Percentiles rank a stretch among this genome's conserved stretches.
phyloP scores from a whole-genome alignment of 2,113 vertebrate genomes.

The Tyrannus savana region DNA sequence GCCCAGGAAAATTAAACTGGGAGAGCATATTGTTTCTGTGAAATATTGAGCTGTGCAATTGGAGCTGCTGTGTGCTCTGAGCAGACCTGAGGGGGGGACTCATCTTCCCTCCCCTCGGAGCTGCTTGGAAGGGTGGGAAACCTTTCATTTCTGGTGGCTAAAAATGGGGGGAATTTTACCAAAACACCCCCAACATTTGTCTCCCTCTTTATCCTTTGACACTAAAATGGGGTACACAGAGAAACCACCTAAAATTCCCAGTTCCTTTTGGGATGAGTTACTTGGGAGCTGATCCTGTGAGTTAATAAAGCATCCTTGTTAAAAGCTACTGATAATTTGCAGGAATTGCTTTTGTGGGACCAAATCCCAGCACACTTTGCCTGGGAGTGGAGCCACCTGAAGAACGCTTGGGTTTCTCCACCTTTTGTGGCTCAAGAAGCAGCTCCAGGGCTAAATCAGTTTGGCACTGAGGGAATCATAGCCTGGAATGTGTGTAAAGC shows the following conservation, averaged over 20 bases:
- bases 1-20: neutral
- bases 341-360: neutral
- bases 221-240: neutral
- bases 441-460: neutral
- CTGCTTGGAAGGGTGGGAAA: neutral
- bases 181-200: accelerated
- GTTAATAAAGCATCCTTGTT: too few species aligned
- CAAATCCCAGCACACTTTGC: neutral
- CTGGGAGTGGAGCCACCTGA: neutral
- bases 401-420: accelerated
- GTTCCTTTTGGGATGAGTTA: neutral
- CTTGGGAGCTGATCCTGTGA: too few species aligned
- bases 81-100: neutral
- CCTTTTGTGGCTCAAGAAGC: neutral
- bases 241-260: neutral
- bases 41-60: neutral
- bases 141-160: neutral
- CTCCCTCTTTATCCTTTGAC: neutral
- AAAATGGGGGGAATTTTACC: neutral
- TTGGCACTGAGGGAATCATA: neutral
- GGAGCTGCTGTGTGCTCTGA: neutral
- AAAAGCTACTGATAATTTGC: accelerated
- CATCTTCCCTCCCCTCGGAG: neutral
- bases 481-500: neutral
- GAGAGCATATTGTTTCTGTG: neutral